Conservation (phyloP, 1,140 invertebrate species). For the Nymphalis io region DNA sequence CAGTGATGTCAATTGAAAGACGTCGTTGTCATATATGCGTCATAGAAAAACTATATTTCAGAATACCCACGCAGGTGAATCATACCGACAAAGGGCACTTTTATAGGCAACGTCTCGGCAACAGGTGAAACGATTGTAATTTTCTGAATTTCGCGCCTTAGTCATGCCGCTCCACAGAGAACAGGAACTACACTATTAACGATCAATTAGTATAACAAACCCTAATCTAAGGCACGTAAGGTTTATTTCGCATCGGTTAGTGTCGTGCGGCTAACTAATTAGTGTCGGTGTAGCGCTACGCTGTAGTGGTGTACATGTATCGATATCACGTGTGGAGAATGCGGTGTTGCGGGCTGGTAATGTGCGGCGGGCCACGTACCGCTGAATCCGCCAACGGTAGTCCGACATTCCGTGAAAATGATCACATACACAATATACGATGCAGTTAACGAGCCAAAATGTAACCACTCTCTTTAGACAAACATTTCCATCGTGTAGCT, state of each 20-base stretch:
- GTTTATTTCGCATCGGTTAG: constrained; percentile 1
- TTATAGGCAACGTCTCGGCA: constrained; percentile 40
- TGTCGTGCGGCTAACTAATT: constrained; percentile 21
- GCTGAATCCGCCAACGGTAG: constrained; percentile 36
- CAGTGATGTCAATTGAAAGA: not conserved
- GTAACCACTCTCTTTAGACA: constrained; percentile 2
- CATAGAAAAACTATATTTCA: constrained; percentile 5
- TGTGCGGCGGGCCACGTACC: constrained; percentile 50
- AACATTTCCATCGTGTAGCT: not conserved
- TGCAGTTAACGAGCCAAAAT: constrained; percentile 13
- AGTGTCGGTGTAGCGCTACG: constrained; percentile 8
- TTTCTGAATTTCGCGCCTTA: constrained; percentile 47
- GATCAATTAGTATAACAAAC: constrained; percentile 5
- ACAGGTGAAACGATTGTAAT: constrained; percentile 50
- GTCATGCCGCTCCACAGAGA: constrained; percentile 27
- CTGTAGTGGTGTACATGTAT: constrained; percentile 31
- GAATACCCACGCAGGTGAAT: constrained; percentile 28
- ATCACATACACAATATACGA: constrained; percentile 22
- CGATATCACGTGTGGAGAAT: constrained; percentile 49
- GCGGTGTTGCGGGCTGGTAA: constrained; percentile 49
- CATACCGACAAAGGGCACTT: constrained; percentile 24
- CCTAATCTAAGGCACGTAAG: not conserved
- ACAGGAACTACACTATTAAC: constrained; percentile 7
- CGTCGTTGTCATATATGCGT: not conserved
- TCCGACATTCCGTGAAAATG: constrained; percentile 47